Base-by-base conservation (phyloP, 2,113 vertebrate genomes). In the Oreochromis tanganicae region DNA sequence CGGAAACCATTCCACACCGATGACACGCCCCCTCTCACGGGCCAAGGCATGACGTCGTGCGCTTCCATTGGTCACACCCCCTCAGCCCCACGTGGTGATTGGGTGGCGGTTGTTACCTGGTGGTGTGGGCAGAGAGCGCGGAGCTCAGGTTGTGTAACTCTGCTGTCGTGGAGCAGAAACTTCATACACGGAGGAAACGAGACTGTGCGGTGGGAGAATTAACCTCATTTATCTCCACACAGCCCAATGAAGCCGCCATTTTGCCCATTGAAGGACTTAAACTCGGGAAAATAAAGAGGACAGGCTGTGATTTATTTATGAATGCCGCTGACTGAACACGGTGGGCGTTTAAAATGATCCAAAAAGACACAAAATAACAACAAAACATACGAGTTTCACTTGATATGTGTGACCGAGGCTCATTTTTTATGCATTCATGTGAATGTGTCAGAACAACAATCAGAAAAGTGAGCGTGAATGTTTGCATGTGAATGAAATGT, bases 11-110 rank as follows among this genome's bases (percentile, higher is more conserved):
- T 1, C 5, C 5, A n/a, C 16, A 21, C 89, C 85, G 86, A 82
- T 89, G 57, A 90, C 43, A 79, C 16, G 27, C 16, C 52, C 24
- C 10, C 11, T 4, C 55, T 59, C 19, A 6, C 41, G 68, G 52
- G 8, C 78, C 13, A 71, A 68, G 73, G 48, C 46, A 5, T 32
- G 24, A 32, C 43, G 50, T 66, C 52, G 13, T 12, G 17, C 13
- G 52, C 78, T 85, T 48, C 46, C 43, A 96, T 96, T 96, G 96
- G 96, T 95, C 95, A 95, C 96, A 79, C 96, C 96, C 94, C 92
- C 91, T 80, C 56, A 54, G n/a, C 7, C 7, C 61, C 9, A 78
- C 56, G 19, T 43, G 46, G 27, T 11, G 94, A 96, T 96, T 96
- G 91, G 96, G 13, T 57, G 85, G 66, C 4, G 27, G 87, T 59